Evolutionary conservation across 2,797 vertebrate genomes (phyloP).

Genomic region (Lateolabrax maculatus): DNA sequence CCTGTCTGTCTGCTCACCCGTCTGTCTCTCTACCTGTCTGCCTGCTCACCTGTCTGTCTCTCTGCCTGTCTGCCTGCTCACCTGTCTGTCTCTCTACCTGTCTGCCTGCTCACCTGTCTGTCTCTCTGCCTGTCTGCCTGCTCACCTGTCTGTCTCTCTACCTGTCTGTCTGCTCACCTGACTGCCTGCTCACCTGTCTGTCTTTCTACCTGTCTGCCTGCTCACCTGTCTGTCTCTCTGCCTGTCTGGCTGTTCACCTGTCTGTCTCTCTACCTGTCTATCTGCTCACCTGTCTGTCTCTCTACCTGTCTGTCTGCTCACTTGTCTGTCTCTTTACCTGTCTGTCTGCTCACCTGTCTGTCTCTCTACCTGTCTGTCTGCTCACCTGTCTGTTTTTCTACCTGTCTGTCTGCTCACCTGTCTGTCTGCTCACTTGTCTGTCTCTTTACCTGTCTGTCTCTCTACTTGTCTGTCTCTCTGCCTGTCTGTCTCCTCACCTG

Average conservation of each 20-base stretch:
- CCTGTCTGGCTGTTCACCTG: slow-evolving; percentile 26
- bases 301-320: not conserved
- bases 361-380: not conserved
- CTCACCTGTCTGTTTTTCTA: not conserved
- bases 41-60: not conserved
- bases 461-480: not conserved
- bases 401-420: not conserved
- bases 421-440: not conserved
- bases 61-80: not conserved
- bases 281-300: no score
- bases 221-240: no score
- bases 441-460: not conserved
- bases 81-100: not conserved
- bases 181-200: not conserved
- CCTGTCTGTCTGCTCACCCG: not conserved
- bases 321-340: not conserved
- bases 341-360: not conserved
- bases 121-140: not conserved
- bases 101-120: not conserved
- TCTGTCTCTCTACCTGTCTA: no score
- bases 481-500: slow-evolving; percentile 5
- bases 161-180: slow-evolving; percentile 4
- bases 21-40: no score
- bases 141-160: not conserved
- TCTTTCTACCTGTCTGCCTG: no score